Conservation (phyloP, 2,888 invertebrate genomes). For the Pherbina coryleti region DNA sequence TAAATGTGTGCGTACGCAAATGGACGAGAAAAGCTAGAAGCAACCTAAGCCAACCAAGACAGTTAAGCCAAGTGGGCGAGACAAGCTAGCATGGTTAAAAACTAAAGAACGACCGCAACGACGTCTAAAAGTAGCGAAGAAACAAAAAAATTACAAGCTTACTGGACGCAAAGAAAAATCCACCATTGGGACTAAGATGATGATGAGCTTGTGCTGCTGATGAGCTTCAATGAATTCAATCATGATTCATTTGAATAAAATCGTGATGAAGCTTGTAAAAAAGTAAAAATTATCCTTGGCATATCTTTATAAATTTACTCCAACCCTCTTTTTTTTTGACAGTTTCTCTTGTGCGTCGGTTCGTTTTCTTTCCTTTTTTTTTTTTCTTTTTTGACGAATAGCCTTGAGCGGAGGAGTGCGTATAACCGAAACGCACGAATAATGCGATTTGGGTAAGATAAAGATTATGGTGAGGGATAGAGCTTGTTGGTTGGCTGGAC, state of each 20-base stretch:
- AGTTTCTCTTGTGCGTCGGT: neutral
- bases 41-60: conserved; percentile 47
- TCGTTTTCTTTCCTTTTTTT: conserved; percentile 21
- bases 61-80: conserved; percentile 39
- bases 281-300: neutral
- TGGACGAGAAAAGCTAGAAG: conserved; percentile 37
- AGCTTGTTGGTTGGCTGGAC: too few species aligned
- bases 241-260: conserved; percentile 66
- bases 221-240: conserved; percentile 66
- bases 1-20: conserved; percentile 58
- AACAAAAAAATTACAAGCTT: neutral
- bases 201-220: conserved; percentile 48
- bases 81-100: conserved; percentile 3
- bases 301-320: neutral
- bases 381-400: neutral
- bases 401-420: neutral
- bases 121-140: conserved; percentile 4
- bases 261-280: conserved; percentile 51
- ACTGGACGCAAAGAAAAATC: neutral
- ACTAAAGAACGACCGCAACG: conserved; percentile 25
- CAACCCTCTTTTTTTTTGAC: neutral
- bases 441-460: too few species aligned
- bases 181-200: conserved; percentile 1
- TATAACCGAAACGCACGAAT: too few species aligned
- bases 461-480: too few species aligned